A percentile compares a stretch with the other conserved stretches of the same genome.
These are phyloP conservation scores for Zaprionus tsacasi DNA, from an alignment of 1,140 invertebrate genomes.

Conservation along the genomic window DNA sequence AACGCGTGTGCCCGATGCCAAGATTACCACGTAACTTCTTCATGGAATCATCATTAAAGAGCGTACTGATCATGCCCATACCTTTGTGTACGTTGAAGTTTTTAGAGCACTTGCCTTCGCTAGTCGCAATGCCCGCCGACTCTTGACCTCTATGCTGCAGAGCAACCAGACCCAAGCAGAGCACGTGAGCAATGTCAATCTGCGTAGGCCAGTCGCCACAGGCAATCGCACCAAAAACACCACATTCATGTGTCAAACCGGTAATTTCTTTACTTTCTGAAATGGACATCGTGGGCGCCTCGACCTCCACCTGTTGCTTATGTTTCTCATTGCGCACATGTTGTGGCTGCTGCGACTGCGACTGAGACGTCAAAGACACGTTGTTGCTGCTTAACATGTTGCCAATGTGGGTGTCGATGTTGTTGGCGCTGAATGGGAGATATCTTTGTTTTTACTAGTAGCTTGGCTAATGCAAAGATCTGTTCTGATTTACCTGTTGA, in stretches of 20 bases:
- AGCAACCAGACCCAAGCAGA: conserved; percentile 95
- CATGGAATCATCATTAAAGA: conserved; percentile 96
- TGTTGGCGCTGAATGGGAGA: conserved; percentile 2
- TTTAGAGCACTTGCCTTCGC: conserved; percentile 90
- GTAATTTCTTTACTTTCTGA: conserved; percentile 80
- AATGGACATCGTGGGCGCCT: conserved; percentile 51
- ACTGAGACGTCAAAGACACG: conserved; percentile 28
- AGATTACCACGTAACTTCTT: conserved; percentile 95
- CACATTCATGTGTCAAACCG: conserved; percentile 95
- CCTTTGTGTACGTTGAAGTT: conserved; percentile 95
- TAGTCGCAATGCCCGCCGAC: conserved; percentile 98
- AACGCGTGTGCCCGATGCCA: conserved; percentile 98
- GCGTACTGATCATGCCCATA: conserved; percentile 96
- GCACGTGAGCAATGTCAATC: conserved; percentile 89
- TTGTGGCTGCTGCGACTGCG: conserved; percentile 30
- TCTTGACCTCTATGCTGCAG: conserved; percentile 98
- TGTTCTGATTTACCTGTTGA: conserved; percentile 71
- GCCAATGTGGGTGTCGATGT: conserved; percentile 34
- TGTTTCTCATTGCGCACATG: conserved; percentile 55
- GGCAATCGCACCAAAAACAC: conserved; percentile 96
- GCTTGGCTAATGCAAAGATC: conserved; percentile 27
- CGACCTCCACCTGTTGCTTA: conserved; percentile 64
- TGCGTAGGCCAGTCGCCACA: conserved; percentile 94
- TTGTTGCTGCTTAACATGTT: conserved; percentile 61
- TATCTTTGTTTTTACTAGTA: conserved; percentile 27